Percentiles rank a stretch among this genome's conserved stretches.
Conservation (phyloP, 2,797 vertebrate species). For the Onychomys leucogaster region DNA sequence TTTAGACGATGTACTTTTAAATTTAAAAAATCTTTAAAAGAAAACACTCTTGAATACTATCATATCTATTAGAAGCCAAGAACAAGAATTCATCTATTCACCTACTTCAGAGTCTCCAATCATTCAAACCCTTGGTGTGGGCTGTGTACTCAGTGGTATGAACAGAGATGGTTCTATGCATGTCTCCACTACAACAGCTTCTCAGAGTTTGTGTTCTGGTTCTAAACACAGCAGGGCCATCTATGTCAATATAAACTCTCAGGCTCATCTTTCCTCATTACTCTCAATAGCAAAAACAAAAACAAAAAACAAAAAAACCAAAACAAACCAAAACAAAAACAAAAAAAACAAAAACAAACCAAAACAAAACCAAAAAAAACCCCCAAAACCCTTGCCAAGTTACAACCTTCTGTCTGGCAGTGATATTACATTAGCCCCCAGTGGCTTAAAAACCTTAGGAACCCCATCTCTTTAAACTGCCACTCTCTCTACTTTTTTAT, state of each 20-base stretch:
- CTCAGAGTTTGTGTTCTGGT: not conserved
- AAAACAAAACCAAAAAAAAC: not conserved
- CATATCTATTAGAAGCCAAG: not conserved
- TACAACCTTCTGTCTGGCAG: not conserved
- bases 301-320: no score
- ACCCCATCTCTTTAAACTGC: not conserved
- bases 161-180: not conserved
- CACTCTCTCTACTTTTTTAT: not conserved
- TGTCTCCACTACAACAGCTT: not conserved
- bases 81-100: slow-evolving; percentile 30
- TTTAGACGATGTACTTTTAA: slow-evolving; percentile 43
- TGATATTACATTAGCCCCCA: not conserved
- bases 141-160: not conserved
- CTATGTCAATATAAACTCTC: not conserved
- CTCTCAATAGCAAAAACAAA: not conserved
- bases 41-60: not conserved
- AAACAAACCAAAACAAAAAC: no score
- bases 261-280: not conserved
- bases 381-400: not conserved
- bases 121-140: not conserved
- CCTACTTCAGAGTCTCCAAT: not conserved
- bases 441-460: not conserved
- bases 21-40: slow-evolving; percentile 52
- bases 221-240: not conserved
- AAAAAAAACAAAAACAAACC: not conserved